These are phyloP conservation scores for Zootermopsis nevadensis DNA, from an alignment of 2,888 invertebrate species.

Conservation along the genomic window DNA sequence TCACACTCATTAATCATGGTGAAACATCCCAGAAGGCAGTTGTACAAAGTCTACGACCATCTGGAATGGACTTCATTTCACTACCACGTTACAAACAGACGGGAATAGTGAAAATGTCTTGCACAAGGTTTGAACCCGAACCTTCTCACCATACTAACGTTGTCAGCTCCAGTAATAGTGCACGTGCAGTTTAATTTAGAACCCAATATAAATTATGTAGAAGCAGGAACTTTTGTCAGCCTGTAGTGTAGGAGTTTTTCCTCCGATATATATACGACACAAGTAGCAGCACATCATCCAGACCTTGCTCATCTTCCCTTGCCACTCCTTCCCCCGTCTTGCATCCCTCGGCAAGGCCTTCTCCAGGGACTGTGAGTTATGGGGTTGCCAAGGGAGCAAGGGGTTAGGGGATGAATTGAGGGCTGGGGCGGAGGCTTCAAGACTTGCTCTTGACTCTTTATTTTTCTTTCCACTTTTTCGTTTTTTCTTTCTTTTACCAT, in stretches of 20 bases:
- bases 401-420: slow-evolving; percentile 12
- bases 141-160: too few relatives aligned
- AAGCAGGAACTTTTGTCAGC: background rate
- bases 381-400: slow-evolving; percentile 42
- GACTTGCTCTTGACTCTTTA: slow-evolving; percentile 42
- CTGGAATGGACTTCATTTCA: too few relatives aligned
- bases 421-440: slow-evolving; percentile 18
- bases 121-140: too few relatives aligned
- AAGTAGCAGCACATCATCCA: slow-evolving; percentile 42
- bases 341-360: background rate
- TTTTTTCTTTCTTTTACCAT: slow-evolving; percentile 37
- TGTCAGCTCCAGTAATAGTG: too few relatives aligned
- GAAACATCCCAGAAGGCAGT: too few relatives aligned
- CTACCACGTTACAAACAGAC: too few relatives aligned
- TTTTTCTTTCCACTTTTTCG: slow-evolving; percentile 7
- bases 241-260: background rate
- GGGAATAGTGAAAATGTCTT: too few relatives aligned
- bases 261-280: slow-evolving; percentile 11
- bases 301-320: slow-evolving; percentile 28
- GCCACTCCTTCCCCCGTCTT: slow-evolving; percentile 44
- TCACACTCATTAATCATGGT: too few relatives aligned
- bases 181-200: too few relatives aligned
- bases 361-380: slow-evolving; percentile 44
- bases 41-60: too few relatives aligned
- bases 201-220: too few relatives aligned